Evolutionary conservation across 2,113 vertebrate genomes (phyloP).

Genomic region (Craseonycteris thonglongyai): DNA sequence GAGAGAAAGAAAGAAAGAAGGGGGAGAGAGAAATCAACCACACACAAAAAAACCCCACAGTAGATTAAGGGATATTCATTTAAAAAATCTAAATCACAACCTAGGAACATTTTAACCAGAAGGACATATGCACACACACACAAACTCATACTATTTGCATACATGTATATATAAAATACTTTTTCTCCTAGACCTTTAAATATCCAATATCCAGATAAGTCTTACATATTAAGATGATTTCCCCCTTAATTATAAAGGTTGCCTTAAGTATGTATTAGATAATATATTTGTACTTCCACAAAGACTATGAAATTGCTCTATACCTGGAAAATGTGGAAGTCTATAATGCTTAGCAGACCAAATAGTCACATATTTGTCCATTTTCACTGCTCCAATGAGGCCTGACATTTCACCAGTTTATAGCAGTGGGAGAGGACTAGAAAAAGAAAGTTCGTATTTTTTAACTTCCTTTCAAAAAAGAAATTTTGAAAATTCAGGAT

Average conservation of each 20-base stretch:
- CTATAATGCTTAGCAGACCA: constrained; percentile 60
- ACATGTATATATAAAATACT: neutral
- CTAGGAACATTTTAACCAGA: neutral
- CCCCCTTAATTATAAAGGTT: constrained; percentile 31
- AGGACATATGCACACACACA: neutral
- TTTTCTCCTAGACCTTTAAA: constrained; percentile 42
- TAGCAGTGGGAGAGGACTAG: constrained; percentile 41
- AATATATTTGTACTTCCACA: constrained; percentile 61
- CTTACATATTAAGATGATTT: constrained; percentile 53
- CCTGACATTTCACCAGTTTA: constrained; percentile 62
- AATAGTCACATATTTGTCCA: constrained; percentile 33
- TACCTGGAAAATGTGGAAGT: constrained; percentile 55
- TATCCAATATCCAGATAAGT: constrained; percentile 34
- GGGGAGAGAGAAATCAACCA: neutral
- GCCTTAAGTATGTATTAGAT: constrained; percentile 53
- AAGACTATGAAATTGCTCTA: constrained; percentile 54
- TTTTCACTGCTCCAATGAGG: constrained; percentile 59
- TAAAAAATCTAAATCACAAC: neutral
- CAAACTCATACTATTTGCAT: neutral
- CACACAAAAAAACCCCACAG: neutral
- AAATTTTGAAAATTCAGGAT: constrained; percentile 61
- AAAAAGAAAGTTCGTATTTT: constrained; percentile 50
- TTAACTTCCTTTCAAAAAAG: constrained; percentile 58
- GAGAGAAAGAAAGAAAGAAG: neutral
- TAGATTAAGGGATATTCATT: constrained; percentile 16